phyloP scores from a whole-genome alignment of 2,113 vertebrate species.

The Chionodraco myersi region DNA sequence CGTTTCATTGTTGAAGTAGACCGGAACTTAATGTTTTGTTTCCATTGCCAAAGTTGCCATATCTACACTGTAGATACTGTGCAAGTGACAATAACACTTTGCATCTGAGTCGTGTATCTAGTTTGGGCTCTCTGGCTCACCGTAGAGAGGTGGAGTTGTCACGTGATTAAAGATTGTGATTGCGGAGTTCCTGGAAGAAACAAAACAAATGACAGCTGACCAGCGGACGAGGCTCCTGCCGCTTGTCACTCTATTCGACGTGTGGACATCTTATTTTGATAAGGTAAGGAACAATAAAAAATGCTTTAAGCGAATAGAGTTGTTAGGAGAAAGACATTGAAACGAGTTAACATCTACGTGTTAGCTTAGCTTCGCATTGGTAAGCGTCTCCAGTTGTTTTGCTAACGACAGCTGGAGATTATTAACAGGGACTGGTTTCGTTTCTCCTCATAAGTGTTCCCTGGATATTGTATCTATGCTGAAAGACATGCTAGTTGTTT shows the following conservation, averaged over 20 bases:
- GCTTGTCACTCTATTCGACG: background rate
- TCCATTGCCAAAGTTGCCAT: too few relatives aligned
- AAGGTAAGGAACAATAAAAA: background rate
- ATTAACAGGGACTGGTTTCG: conserved; percentile 26
- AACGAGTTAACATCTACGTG: background rate
- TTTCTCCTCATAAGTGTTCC: conserved; percentile 24
- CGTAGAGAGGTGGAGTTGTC: conserved; percentile 75
- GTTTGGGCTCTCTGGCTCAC: conserved; percentile 52
- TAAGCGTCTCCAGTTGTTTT: background rate
- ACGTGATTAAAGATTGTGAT: conserved; percentile 69
- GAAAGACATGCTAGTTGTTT: background rate
- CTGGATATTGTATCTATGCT: background rate
- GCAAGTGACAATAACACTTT: too few relatives aligned
- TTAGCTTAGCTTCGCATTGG: conserved; percentile 53
- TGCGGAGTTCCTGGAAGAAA: conserved; percentile 72
- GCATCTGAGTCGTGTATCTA: background rate
- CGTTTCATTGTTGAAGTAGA: too few relatives aligned
- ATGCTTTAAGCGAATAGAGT: background rate
- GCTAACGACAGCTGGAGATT: background rate
- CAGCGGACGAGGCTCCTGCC: background rate
- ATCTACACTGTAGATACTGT: too few relatives aligned
- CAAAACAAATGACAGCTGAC: conserved; percentile 78
- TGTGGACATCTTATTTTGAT: conserved; percentile 13
- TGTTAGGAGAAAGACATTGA: background rate
- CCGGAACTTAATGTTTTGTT: too few relatives aligned